phyloP scores from a whole-genome alignment of 2,888 invertebrate genomes.

The Pollenia amentaria region DNA sequence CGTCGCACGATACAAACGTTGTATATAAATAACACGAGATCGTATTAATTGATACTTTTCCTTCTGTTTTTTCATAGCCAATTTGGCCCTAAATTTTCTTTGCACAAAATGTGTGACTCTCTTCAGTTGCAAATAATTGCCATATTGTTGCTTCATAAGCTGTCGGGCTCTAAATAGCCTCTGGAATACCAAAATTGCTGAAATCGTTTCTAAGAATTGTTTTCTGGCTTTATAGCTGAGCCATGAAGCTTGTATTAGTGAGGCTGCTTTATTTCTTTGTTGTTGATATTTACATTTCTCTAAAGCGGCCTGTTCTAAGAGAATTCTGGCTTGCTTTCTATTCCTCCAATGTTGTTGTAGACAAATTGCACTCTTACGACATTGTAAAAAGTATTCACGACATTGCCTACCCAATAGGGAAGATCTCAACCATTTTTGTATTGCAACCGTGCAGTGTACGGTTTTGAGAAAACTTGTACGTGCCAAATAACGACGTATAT shows the following conservation, averaged over 20 bases:
- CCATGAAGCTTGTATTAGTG: slow-evolving; percentile 84
- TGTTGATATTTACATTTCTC: slow-evolving; percentile 81
- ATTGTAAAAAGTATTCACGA: slow-evolving; percentile 82
- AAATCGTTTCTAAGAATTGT: slow-evolving; percentile 73
- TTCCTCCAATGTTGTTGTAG: slow-evolving; percentile 86
- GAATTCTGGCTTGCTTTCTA: slow-evolving; percentile 78
- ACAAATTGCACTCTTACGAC: slow-evolving; percentile 83
- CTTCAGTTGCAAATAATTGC: slow-evolving; percentile 75
- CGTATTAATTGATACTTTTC: slow-evolving; percentile 76
- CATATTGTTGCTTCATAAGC: slow-evolving; percentile 76
- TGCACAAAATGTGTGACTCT: slow-evolving; percentile 75
- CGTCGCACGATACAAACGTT: slow-evolving; percentile 80
- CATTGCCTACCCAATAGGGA: slow-evolving; percentile 83
- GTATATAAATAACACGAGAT: slow-evolving; percentile 76
- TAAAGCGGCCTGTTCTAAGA: slow-evolving; percentile 77
- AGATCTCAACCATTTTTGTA: slow-evolving; percentile 86
- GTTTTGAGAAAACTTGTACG: slow-evolving; percentile 80
- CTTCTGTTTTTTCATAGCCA: slow-evolving; percentile 75
- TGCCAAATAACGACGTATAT: slow-evolving; percentile 84
- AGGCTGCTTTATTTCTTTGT: slow-evolving; percentile 77
- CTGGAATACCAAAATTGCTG: slow-evolving; percentile 77
- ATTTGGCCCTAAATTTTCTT: slow-evolving; percentile 77
- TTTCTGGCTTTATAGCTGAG: slow-evolving; percentile 78
- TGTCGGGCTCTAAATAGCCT: slow-evolving; percentile 79
- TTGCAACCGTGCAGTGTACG: slow-evolving; percentile 75